Base-by-base conservation (phyloP, 2,797 vertebrate species). In the Spea hammondii region DNA sequence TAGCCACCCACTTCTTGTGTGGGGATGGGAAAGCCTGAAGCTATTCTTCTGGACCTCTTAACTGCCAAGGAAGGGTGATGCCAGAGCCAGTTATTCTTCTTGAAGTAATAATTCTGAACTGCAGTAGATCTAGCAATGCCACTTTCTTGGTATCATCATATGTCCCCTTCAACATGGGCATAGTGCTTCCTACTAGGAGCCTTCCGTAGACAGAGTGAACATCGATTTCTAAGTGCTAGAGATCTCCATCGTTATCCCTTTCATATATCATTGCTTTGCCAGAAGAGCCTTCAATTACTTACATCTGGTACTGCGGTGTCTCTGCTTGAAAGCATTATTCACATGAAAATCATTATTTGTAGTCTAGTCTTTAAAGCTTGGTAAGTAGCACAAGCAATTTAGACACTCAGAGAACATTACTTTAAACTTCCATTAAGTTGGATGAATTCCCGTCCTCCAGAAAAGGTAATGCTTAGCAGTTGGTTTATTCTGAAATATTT, bases 291-390 rank as follows among this genome's bases (percentile, higher is more conserved):
- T 64, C 17, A 64, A 64, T 64, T 64, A 64, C 60, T 64, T 64
- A 17, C 14, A 17, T 64, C 4, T 64, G 60, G 60, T 64, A 17
- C 14, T 17, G 60, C 17, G 44, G 14, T 5, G 32, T 64, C 60
- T 32, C n/a, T 64, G n/a, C 60, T 5, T 64, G n/a, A 64, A 64
- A 32, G 51, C 51, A 64, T 17, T 64, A 17, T 44, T 64, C 60
- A 64, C 60, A 17, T 64, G 60, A 64, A 64, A 64, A 64, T 64
- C 60, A 64, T 64, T 64, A 64, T 44, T 64, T 64, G n/a, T 64
- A 64, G 17, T 5, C 6, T 44, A 64, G 17, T 64, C 32, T 64
- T 64, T 54, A 54, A 64, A 64, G 10, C 14, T 64, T 17, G 4
- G 60, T 64, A 17, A 64, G 60, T 64, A 12, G 46, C 46, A 47